phyloP scores from a whole-genome alignment of 1,140 invertebrate genomes.

The Drosophila arizonae region DNA sequence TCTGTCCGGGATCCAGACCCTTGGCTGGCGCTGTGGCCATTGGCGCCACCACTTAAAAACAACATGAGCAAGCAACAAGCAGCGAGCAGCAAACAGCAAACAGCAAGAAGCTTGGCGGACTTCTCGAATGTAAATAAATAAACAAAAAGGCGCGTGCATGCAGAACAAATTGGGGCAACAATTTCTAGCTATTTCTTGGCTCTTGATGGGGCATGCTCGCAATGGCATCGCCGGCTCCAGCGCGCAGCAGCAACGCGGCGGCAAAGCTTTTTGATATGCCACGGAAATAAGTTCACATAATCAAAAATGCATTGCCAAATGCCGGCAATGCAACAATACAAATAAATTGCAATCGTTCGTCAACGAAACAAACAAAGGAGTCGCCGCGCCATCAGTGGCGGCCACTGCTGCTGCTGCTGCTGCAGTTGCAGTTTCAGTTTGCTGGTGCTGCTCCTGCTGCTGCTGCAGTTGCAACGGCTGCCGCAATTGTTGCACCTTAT shows the following conservation, averaged over 20 bases:
- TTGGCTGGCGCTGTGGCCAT: constrained; percentile 60
- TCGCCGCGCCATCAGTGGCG: constrained; percentile 38
- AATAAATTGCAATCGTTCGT: constrained; percentile 81
- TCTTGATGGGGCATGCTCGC: constrained; percentile 16
- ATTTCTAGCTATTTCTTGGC: constrained; percentile 44
- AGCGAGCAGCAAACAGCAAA: constrained; percentile 43
- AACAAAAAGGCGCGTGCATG: constrained; percentile 51
- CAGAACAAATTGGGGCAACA: constrained; percentile 53
- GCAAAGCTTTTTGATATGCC: constrained; percentile 62
- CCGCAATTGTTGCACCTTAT: constrained; percentile 75
- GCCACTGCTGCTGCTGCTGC: constrained; percentile 3
- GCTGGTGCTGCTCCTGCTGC: background rate
- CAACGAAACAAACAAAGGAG: constrained; percentile 68
- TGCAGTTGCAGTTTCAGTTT: constrained; percentile 29
- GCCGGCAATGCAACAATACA: constrained; percentile 77
- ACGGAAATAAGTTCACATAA: constrained; percentile 67
- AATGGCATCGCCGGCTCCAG: background rate
- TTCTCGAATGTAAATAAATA: constrained; percentile 76
- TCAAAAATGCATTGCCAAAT: constrained; percentile 75
- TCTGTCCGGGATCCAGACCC: constrained; percentile 5
- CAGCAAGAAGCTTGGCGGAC: constrained; percentile 67
- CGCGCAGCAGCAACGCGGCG: constrained; percentile 27
- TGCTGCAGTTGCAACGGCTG: constrained; percentile 35
- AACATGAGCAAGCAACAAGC: constrained; percentile 58
- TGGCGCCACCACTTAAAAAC: constrained; percentile 80